Evolutionary conservation across 2,888 invertebrate genomes (phyloP), one percentile per base, ranked within the genome.

Genomic region (Ganaspis brasiliensis): DNA sequence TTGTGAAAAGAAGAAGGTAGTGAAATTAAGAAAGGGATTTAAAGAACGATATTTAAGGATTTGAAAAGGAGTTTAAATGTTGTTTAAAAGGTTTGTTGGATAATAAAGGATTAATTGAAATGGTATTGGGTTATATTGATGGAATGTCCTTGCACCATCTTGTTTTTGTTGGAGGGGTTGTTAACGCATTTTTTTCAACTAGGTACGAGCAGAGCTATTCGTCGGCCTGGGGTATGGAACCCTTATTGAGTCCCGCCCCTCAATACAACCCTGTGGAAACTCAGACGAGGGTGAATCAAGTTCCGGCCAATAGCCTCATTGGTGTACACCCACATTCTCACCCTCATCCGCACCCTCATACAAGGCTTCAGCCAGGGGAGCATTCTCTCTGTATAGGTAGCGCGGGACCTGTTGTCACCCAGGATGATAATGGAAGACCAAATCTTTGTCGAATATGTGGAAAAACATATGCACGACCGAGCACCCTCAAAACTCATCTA

Each of bases 401-500:
- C 91, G 92, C 87, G 91, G 35, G 92, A 91, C 93, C 93, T 35
- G 92, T 92, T 8, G 89, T 93, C 52, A 93, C 94, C 82, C 92
- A 92, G 45, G 96, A 95, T n/a, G 96, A 96, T 82, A 96, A 96
- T 84, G 94, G 95, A 80, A 95, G 96, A 87, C 96, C 97, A 0
- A 98, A 98, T 91, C 94, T 98, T 52, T 99, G 98, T 89, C 94
- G 98, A 35, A 97, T 98, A 81, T 99, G 98, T 90, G 98, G 98
- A 84, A 99, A 99, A 92, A 98, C 98, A 0, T 98, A 99, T 92
- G 99, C 99, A 0, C 93, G 99, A 3, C 99, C 99, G 0, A 98
- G 98, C 92, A 99, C 99, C 0, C 92, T 99, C 80, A 99, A 99
- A 93, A 99, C 99, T 0, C 99, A 99, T 92, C 94, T 99, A 75